Conservation (phyloP, 1,140 invertebrate genomes). For the Telenomus remus region DNA sequence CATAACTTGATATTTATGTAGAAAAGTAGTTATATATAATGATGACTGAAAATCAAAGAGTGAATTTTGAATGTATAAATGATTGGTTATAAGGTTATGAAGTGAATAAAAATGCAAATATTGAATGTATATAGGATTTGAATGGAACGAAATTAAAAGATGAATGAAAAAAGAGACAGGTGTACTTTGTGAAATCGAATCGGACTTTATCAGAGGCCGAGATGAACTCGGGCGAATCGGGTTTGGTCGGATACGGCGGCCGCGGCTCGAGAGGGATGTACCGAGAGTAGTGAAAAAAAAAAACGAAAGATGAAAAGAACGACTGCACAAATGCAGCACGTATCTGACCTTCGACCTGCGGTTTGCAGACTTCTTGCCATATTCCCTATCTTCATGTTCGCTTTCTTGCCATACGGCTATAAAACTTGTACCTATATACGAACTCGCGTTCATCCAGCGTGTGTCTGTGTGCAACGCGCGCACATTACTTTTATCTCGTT, state of each 20-base stretch:
- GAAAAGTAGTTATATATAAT: too few species aligned
- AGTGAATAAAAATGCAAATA: constrained; percentile 8
- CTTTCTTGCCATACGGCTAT: constrained; percentile 39
- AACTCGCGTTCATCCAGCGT: too few species aligned
- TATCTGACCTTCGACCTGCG: constrained; percentile 57
- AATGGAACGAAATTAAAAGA: constrained; percentile 50
- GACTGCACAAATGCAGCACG: constrained; percentile 58
- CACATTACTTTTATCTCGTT: constrained; percentile 8
- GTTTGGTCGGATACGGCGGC: constrained; percentile 35
- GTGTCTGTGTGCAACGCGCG: too few species aligned
- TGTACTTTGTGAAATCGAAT: constrained; percentile 51
- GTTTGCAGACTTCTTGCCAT: constrained; percentile 56
- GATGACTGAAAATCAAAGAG: too few species aligned
- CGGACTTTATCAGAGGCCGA: constrained; percentile 43
- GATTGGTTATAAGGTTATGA: background rate
- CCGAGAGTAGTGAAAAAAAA: constrained; percentile 8
- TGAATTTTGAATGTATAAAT: background rate
- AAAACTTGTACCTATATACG: constrained; percentile 39
- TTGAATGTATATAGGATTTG: constrained; percentile 23
- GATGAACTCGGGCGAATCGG: constrained; percentile 26
- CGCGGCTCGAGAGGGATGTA: constrained; percentile 45
- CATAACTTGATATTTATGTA: too few species aligned
- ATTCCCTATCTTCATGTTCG: constrained; percentile 59
- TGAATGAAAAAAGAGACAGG: constrained; percentile 49
- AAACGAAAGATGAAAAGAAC: constrained; percentile 59